Conservation (phyloP, 2,797 vertebrate genomes). For the Acipenser oxyrinchus region DNA sequence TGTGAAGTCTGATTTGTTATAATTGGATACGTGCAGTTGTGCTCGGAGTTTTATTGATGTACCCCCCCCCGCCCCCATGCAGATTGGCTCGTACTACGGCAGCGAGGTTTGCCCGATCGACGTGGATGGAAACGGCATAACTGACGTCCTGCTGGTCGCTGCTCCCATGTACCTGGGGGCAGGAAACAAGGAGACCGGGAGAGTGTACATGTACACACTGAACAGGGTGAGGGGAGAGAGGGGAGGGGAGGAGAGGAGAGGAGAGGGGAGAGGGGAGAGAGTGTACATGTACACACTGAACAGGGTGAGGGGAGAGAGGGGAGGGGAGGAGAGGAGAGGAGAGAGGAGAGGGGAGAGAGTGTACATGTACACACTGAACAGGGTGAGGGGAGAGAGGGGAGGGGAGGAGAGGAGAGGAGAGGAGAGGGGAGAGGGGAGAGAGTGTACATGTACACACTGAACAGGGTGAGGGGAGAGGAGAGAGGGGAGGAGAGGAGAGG, state of each 20-base stretch:
- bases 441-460: conserved; percentile 77
- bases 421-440: conserved; percentile 66
- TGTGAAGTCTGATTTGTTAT: too few relatives aligned
- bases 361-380: conserved; percentile 71
- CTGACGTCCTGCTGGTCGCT: conserved; percentile 81
- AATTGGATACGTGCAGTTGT: too few relatives aligned
- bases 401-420: too few relatives aligned
- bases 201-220: conserved; percentile 77
- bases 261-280: conserved; percentile 78
- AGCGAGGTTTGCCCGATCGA: conserved; percentile 85
- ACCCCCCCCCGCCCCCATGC: conserved; percentile 1
- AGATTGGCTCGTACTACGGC: conserved; percentile 95
- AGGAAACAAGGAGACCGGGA: conserved; percentile 80
- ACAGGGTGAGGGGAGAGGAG: conserved; percentile 38
- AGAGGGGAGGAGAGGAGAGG: not conserved
- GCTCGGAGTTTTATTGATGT: too few relatives aligned
- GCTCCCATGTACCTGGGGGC: conserved; percentile 86
- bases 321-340: conserved; percentile 44
- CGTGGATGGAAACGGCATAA: conserved; percentile 76
- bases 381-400: too few relatives aligned
- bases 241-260: conserved; percentile 49
- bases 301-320: conserved; percentile 33
- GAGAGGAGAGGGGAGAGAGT: conserved; percentile 67
- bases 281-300: conserved; percentile 78
- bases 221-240: conserved; percentile 39